Evolutionary conservation across 2,888 invertebrate genomes (phyloP).

Genomic region (Horisme vitalbata): DNA sequence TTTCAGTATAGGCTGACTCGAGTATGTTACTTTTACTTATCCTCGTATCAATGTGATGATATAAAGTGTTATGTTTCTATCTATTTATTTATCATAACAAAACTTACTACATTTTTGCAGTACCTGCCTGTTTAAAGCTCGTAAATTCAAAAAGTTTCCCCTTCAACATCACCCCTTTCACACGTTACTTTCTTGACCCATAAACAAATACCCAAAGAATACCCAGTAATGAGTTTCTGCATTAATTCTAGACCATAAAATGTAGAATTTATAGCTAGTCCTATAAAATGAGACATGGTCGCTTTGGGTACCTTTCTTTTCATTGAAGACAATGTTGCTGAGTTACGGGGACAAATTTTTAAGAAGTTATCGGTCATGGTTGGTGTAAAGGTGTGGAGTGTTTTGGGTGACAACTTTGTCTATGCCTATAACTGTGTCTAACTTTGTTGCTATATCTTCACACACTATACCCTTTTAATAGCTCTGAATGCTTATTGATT

Average conservation of each 20-base stretch:
- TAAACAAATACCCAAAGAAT: conserved; percentile 76
- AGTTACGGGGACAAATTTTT: conserved; percentile 70
- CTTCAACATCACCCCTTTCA: conserved; percentile 56
- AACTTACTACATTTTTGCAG: no score
- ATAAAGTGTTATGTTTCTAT: no score
- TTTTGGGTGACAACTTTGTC: conserved; percentile 14
- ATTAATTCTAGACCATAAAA: conserved; percentile 81
- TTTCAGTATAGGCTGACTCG: no score
- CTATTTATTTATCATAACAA: no score
- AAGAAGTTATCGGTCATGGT: conserved; percentile 42
- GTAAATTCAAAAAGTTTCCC: conserved; percentile 38
- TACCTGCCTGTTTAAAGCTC: no score
- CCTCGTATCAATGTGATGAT: no score
- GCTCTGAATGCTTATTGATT: no score
- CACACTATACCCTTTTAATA: no score
- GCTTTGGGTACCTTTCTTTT: conserved; percentile 56
- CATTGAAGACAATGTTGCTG: conserved; percentile 70
- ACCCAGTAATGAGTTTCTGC: conserved; percentile 74
- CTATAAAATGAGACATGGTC: conserved; percentile 78
- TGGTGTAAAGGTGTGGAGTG: conserved; percentile 45
- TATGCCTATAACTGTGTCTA: conserved; percentile 3
- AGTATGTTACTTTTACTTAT: no score
- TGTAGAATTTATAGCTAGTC: conserved; percentile 76
- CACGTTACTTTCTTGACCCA: conserved; percentile 80
- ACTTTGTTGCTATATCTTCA: no score